Percentiles rank a stretch among this genome's conserved stretches.
phyloP scores from a whole-genome alignment of 2,797 vertebrate genomes.

The Sebastolobus alascanus region DNA sequence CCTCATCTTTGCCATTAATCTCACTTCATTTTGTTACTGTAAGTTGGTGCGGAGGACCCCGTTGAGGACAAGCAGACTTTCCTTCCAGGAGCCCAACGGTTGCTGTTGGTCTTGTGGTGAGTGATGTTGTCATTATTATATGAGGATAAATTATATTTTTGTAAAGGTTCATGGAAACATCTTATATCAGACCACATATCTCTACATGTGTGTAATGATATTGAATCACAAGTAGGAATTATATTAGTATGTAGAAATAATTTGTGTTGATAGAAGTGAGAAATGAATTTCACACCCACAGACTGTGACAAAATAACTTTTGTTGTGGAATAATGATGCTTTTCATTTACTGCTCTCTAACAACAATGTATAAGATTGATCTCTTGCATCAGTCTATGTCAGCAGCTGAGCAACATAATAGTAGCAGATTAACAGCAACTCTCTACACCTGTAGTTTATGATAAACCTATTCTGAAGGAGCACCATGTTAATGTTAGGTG shows the following conservation, averaged over 20 bases:
- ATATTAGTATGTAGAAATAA: background rate
- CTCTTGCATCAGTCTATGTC: background rate
- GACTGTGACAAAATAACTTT: background rate
- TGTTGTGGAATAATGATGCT: constrained; percentile 6
- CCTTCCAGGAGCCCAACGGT: constrained; percentile 28
- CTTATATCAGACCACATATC: background rate
- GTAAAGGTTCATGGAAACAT: background rate
- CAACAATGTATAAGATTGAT: background rate
- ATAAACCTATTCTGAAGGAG: constrained; percentile 12
- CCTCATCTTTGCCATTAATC: constrained; percentile 70
- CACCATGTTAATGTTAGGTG: constrained; percentile 56
- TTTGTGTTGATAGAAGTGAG: background rate
- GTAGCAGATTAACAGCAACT: background rate
- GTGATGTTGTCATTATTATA: constrained; percentile 44
- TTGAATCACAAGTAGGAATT: background rate
- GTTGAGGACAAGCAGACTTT: constrained; percentile 36
- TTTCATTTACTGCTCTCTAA: constrained; percentile 3
- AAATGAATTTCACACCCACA: background rate
- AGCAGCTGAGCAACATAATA: constrained; percentile 1
- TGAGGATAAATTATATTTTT: background rate
- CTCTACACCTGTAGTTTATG: constrained; percentile 7
- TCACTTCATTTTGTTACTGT: constrained; percentile 63
- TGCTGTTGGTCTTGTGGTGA: constrained; percentile 63
- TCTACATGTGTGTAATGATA: background rate
- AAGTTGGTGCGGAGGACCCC: constrained; percentile 44